phyloP scores from a whole-genome alignment of 2,888 invertebrate genomes.

The Gandaritis pyraliata region DNA sequence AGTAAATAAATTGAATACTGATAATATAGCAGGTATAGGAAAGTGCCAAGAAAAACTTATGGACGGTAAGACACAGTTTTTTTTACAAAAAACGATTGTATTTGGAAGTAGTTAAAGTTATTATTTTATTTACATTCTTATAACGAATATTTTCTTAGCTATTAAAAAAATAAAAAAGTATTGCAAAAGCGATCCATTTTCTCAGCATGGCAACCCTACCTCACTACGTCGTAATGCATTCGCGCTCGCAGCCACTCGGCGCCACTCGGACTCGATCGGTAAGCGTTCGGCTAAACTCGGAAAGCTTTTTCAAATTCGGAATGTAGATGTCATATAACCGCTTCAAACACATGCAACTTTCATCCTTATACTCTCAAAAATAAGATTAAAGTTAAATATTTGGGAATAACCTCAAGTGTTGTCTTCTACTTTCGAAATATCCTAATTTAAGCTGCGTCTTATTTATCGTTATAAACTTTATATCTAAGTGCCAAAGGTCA shows the following conservation, averaged over 20 bases:
- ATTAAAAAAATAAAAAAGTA: too few species aligned
- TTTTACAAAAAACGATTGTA: too few species aligned
- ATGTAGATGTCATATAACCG: constrained; percentile 73
- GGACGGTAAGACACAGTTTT: too few species aligned
- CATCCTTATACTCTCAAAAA: constrained; percentile 39
- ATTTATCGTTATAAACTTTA: constrained; percentile 49
- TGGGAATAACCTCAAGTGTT: constrained; percentile 61
- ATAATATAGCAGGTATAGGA: too few species aligned
- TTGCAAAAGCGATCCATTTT: constrained; percentile 43
- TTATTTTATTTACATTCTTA: too few species aligned
- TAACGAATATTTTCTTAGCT: too few species aligned
- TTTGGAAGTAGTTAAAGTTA: too few species aligned
- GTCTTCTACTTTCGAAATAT: constrained; percentile 78
- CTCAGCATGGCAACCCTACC: constrained; percentile 64
- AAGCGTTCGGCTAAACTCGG: constrained; percentile 76
- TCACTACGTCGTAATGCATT: constrained; percentile 78
- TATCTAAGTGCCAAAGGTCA: constrained; percentile 43
- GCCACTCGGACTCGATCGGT: constrained; percentile 82
- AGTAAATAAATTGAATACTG: too few species aligned
- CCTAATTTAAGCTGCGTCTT: constrained; percentile 68
- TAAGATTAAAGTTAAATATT: constrained; percentile 47
- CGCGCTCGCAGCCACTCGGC: constrained; percentile 78
- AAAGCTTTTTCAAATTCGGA: constrained; percentile 79
- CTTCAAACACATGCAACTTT: constrained; percentile 45
- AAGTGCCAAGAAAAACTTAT: too few species aligned